Conservation (phyloP, 2,797 vertebrate species). For the Glyptemys insculpta region DNA sequence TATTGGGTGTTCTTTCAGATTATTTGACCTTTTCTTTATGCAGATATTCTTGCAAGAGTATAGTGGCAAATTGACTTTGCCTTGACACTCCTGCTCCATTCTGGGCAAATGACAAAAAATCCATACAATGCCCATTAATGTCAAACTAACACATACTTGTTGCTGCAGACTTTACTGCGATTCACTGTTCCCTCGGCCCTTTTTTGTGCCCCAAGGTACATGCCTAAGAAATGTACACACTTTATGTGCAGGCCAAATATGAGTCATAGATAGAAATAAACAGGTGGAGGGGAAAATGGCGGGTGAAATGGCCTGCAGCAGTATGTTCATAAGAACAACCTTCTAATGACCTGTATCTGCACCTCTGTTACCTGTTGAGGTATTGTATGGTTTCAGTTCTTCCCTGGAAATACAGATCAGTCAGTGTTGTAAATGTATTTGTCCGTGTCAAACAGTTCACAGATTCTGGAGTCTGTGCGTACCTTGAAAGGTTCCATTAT, state of each 20-base stretch:
- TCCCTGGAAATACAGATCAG: neutral
- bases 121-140: conserved; percentile 69
- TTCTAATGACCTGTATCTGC: neutral
- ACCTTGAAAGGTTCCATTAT: neutral
- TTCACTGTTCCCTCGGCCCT: conserved; percentile 49
- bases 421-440: neutral
- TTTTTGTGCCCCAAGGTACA: conserved; percentile 19
- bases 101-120: conserved; percentile 75
- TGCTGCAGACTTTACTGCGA: conserved; percentile 70
- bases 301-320: neutral
- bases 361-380: neutral
- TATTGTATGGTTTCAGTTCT: neutral
- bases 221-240: conserved; percentile 39
- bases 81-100: conserved; percentile 65
- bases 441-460: neutral
- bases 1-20: conserved; percentile 55
- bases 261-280: neutral
- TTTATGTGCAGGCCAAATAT: conserved; percentile 20
- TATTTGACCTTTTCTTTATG: conserved; percentile 75
- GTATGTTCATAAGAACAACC: accelerated
- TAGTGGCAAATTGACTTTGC: conserved; percentile 67
- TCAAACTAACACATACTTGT: conserved; percentile 73
- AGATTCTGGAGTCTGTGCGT: neutral
- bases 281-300: neutral
- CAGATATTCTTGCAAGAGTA: conserved; percentile 65